A percentile compares a stretch with the other conserved stretches of the same genome.
These are phyloP conservation scores for Hyposoter didymator DNA, from an alignment of 2,888 invertebrate genomes.

Conservation along the genomic window DNA sequence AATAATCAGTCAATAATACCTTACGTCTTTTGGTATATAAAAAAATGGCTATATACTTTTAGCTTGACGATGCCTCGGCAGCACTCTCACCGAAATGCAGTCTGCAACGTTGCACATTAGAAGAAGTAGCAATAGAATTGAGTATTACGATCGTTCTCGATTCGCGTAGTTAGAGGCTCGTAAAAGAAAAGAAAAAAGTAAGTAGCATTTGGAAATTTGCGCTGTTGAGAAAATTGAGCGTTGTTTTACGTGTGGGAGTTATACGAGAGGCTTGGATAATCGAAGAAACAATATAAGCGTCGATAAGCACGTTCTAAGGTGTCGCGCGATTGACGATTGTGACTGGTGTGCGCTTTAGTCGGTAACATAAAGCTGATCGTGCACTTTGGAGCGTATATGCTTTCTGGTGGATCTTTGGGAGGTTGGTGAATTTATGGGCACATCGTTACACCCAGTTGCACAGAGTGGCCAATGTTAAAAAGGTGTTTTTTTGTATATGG, in stretches of 20 bases:
- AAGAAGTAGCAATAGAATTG: slow-evolving; percentile 9
- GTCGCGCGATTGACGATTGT: slow-evolving; percentile 46
- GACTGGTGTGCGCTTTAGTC: slow-evolving; percentile 12
- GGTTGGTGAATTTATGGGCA: slow-evolving; percentile 28
- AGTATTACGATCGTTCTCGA: not conserved
- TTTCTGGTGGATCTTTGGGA: not conserved
- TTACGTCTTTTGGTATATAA: not conserved
- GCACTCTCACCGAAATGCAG: not conserved
- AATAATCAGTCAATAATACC: not conserved
- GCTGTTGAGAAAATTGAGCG: not conserved
- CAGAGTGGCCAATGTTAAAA: slow-evolving; percentile 2
- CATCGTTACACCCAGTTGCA: slow-evolving; percentile 35
- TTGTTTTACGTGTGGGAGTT: not conserved
- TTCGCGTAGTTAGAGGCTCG: not conserved
- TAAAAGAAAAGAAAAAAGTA: slow-evolving; percentile 1
- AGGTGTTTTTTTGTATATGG: slow-evolving; percentile 3
- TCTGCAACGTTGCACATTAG: not conserved
- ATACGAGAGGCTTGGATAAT: slow-evolving; percentile 11
- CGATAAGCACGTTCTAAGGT: slow-evolving; percentile 21
- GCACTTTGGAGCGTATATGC: slow-evolving; percentile 39
- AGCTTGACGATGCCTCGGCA: not conserved
- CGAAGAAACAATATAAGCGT: slow-evolving; percentile 18
- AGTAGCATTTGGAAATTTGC: not conserved
- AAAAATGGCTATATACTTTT: not conserved
- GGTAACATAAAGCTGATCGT: slow-evolving; percentile 51